Base-by-base conservation (phyloP, 2,113 vertebrate species). In the Laterallus jamaicensis region DNA sequence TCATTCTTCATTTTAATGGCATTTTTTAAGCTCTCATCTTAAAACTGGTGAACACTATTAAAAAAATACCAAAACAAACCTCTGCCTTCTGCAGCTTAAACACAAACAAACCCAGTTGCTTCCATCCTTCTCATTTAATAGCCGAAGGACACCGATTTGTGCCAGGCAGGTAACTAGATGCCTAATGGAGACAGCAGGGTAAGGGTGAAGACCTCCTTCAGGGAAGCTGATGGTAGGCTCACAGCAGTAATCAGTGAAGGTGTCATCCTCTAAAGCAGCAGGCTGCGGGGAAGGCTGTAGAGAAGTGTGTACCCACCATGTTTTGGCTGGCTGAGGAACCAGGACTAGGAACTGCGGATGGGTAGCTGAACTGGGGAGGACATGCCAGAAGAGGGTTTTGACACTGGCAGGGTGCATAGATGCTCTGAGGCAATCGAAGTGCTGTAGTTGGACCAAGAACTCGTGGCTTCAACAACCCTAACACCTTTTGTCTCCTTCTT, bases 1-100 rank as follows among this genome's bases (percentile, higher is more conserved):
- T 64, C 40, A 69, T 93, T 91, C 62, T 58, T 96, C 59, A 93
- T 93, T 92, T 91, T 91, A 96, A 93, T 71, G 35, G 66, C 25
- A 56, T 91, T 96, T 96, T 90, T 62, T 86, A 91, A 83, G 69
- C 62, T 92, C 62, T 89, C 58, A 40, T 75, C 82, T 75, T 91
- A 92, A 88, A 87, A 74, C 25, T 39, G 40, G 67, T 1, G 5
- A 94, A 86, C 17, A 13, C 35, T 52, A 69, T n/a, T 26, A 28
- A 58, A 52, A 74, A 68, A 58, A 52, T 11, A 39, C 44, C 44
- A 19, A 47, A 47, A 47, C 44, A 22, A 49, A 22, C 21, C 20
- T 49, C 44, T 49, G n/a, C 35, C 31, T 93, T 93, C 39, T 69
- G 31, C 3, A 16, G 31, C 92, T 76, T 89, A 47, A 66, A 79